Conservation (phyloP, 1,140 invertebrate genomes). For the Asbolus verrucosus region DNA sequence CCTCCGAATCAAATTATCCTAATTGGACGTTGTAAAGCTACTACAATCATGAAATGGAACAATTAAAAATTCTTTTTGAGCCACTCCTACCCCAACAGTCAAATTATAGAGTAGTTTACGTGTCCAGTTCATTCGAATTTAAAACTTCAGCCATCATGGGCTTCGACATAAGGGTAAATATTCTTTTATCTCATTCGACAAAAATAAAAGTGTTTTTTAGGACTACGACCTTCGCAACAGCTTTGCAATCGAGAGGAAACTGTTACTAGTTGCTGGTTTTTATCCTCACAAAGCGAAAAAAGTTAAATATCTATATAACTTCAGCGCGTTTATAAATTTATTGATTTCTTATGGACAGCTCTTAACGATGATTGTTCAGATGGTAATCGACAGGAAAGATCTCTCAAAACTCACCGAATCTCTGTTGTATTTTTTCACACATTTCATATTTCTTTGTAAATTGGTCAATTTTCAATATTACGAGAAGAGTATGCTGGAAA, state of each 20-base stretch:
- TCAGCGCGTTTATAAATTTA: constrained; percentile 19
- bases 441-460: constrained; percentile 41
- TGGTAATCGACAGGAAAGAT: constrained; percentile 9
- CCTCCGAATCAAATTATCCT: no score
- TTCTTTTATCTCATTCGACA: not conserved
- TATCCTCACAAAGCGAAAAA: constrained; percentile 1
- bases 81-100: no score
- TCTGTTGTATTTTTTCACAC: constrained; percentile 30
- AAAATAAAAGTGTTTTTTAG: constrained; percentile 4
- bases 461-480: constrained; percentile 23
- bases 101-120: no score
- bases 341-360: constrained; percentile 13
- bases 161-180: not conserved
- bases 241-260: not conserved
- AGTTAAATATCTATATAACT: not conserved
- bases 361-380: constrained; percentile 7
- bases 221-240: constrained; percentile 5
- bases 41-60: no score
- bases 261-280: not conserved
- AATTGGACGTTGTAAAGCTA: no score
- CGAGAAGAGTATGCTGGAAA: constrained; percentile 2
- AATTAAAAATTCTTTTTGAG: no score
- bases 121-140: no score
- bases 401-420: constrained; percentile 38
- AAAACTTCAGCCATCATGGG: no score